These are phyloP conservation scores for Microctonus hyperodae DNA, from an alignment of 2,888 invertebrate genomes.

Conservation along the genomic window DNA sequence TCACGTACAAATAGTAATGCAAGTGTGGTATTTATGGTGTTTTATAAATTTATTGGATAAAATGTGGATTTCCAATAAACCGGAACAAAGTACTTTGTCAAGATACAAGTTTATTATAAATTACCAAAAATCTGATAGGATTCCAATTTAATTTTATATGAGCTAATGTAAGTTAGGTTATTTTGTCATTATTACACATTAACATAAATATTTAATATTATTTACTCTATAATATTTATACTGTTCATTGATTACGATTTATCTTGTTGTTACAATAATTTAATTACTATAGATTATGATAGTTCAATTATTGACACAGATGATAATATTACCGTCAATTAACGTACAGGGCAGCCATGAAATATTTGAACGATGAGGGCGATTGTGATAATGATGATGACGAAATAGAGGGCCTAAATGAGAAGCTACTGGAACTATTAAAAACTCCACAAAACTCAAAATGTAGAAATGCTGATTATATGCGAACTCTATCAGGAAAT, in stretches of 20 bases:
- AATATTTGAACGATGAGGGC: conserved; percentile 14
- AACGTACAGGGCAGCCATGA: conserved; percentile 14
- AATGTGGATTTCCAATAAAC: conserved; percentile 2
- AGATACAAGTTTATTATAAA: neutral
- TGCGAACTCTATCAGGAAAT: conserved; percentile 42
- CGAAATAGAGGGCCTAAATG: conserved; percentile 53
- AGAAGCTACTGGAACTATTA: conserved; percentile 51
- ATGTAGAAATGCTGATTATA: conserved; percentile 37
- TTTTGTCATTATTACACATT: neutral
- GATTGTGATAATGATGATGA: conserved; percentile 34
- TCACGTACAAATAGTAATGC: too few species aligned
- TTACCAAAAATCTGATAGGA: neutral
- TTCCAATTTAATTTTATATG: neutral
- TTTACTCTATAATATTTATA: neutral
- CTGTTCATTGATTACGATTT: neutral
- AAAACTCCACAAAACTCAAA: conserved; percentile 38
- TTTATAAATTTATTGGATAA: neutral
- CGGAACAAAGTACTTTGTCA: neutral
- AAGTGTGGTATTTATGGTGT: neutral
- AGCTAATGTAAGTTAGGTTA: conserved; percentile 1
- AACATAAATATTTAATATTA: neutral
- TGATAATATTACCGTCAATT: neutral
- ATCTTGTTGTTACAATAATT: neutral
- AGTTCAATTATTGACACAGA: neutral
- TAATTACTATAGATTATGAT: neutral